Evolutionary conservation across 2,113 vertebrate genomes (phyloP).

Genomic region (Lagenorhynchus albirostris): DNA sequence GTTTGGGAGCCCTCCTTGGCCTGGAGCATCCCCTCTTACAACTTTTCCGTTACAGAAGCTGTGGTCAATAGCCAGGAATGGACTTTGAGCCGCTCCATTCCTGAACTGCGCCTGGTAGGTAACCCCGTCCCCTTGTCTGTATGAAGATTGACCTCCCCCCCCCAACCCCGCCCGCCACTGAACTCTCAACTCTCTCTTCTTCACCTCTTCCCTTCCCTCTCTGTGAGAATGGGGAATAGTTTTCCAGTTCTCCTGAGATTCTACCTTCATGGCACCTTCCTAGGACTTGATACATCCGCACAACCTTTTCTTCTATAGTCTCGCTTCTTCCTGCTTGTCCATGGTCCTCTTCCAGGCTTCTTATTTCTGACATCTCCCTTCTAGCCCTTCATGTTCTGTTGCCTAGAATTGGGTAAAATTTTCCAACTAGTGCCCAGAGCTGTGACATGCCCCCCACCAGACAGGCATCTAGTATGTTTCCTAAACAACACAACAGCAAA

Average conservation of each 20-base stretch:
- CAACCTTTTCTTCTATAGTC: slow-evolving; percentile 49
- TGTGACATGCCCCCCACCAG: not conserved
- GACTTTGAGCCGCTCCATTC: slow-evolving; percentile 91
- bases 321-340: not conserved
- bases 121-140: not conserved
- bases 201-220: not conserved
- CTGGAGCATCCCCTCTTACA: not conserved
- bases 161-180: too few species aligned
- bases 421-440: not conserved
- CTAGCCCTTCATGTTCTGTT: not conserved
- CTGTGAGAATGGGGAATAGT: not conserved
- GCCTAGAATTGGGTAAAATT: not conserved
- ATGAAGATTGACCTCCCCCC: not conserved
- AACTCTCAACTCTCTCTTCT: too few species aligned
- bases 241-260: not conserved
- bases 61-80: slow-evolving; percentile 97
- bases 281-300: not conserved
- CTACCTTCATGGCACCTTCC: not conserved
- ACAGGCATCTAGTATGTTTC: not conserved
- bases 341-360: not conserved
- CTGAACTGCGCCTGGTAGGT: slow-evolving; percentile 95
- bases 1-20: not conserved
- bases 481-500: not conserved
- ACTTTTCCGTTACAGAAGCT: slow-evolving; percentile 83
- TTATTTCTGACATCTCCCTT: not conserved